Evolutionary conservation across 2,888 invertebrate genomes (phyloP).

Genomic region (Barypeithes pellucidus): DNA sequence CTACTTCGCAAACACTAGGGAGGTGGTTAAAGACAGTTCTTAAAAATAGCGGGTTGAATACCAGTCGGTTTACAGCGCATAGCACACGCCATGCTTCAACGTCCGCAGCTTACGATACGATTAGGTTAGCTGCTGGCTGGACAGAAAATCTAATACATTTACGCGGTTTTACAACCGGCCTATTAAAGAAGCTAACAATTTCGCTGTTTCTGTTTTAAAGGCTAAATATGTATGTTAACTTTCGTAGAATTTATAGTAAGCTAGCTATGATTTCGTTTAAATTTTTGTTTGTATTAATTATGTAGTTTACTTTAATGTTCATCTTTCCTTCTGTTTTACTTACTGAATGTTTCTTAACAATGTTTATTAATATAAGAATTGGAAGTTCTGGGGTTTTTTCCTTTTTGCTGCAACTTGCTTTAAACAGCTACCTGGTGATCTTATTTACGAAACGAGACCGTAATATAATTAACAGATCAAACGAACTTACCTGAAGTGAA

Average conservation of each 20-base stretch:
- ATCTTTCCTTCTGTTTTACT: not conserved
- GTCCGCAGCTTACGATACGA: conserved; percentile 30
- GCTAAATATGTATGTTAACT: not conserved
- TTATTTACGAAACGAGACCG: not conserved
- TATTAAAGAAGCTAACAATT: conserved; percentile 7
- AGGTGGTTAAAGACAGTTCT: conserved; percentile 40
- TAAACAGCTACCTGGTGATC: conserved; percentile 2
- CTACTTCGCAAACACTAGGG: conserved; percentile 29
- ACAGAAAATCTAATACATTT: conserved; percentile 52
- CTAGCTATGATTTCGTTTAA: not conserved
- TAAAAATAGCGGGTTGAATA: conserved; percentile 53
- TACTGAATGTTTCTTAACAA: not conserved
- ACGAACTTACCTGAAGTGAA: no score
- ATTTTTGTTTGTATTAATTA: not conserved
- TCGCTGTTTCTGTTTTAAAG: conserved; percentile 18
- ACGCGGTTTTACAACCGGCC: conserved; percentile 54
- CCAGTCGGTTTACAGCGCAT: conserved; percentile 13
- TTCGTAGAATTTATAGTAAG: not conserved
- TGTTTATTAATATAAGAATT: not conserved
- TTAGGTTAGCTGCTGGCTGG: conserved; percentile 41
- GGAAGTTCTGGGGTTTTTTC: not conserved
- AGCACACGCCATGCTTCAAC: conserved; percentile 40
- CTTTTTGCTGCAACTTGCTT: conserved; percentile 1
- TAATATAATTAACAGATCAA: conserved; percentile 19
- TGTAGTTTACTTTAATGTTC: not conserved